These are phyloP conservation scores for Cephus pulcher DNA, from an alignment of 2,888 invertebrate species.

Conservation along the genomic window DNA sequence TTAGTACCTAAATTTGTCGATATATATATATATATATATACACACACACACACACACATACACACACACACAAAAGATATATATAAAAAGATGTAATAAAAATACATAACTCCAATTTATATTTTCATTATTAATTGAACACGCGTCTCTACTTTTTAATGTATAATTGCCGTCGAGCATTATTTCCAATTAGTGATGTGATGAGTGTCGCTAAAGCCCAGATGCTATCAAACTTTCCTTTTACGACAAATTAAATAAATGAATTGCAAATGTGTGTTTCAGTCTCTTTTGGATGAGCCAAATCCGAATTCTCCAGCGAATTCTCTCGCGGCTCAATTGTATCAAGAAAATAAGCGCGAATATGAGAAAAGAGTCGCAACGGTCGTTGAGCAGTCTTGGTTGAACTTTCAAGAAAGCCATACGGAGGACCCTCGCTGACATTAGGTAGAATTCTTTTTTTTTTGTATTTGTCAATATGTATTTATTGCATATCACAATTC, in stretches of 20 bases:
- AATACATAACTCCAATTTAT: slow-evolving; percentile 55
- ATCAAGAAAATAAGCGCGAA: slow-evolving; percentile 75
- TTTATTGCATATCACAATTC: background rate
- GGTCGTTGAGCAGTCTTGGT: slow-evolving; percentile 76
- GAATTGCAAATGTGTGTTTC: slow-evolving; percentile 49
- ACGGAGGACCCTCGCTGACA: slow-evolving; percentile 64
- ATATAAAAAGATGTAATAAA: slow-evolving; percentile 47
- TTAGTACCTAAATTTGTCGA: slow-evolving; percentile 51
- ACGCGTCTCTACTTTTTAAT: slow-evolving; percentile 17
- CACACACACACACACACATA: slow-evolving; percentile 28
- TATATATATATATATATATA: slow-evolving; percentile 38
- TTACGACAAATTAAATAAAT: background rate
- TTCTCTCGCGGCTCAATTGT: slow-evolving; percentile 75
- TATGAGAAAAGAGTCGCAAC: slow-evolving; percentile 76
- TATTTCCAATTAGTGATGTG: too few species aligned
- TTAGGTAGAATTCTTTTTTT: slow-evolving; percentile 35
- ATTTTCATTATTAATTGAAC: slow-evolving; percentile 31
- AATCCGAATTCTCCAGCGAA: slow-evolving; percentile 79
- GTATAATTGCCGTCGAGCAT: too few species aligned
- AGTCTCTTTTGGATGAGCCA: slow-evolving; percentile 77
- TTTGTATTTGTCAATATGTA: background rate
- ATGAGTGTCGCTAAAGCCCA: background rate
- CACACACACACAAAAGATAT: slow-evolving; percentile 23
- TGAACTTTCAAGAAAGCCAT: slow-evolving; percentile 65
- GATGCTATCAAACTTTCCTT: slow-evolving; percentile 10